Evolutionary conservation across 1,140 invertebrate species (phyloP), one percentile per base, ranked within the genome.

Genomic region (Apocrypta bakeri): DNA sequence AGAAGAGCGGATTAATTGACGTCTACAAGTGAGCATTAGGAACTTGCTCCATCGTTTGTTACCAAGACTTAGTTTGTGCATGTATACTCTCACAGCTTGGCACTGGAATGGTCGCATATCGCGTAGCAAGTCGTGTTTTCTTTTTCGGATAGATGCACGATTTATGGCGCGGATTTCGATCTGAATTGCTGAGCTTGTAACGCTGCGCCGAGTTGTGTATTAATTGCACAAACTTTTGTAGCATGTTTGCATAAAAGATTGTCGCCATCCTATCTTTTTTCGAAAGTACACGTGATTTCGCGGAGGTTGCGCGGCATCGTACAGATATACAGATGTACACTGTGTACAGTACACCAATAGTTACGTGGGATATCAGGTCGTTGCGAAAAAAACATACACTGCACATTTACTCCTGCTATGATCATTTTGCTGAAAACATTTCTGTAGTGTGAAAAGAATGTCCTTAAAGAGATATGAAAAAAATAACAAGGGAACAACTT

Each of bases 161-260:
- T 68, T 78, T 78, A 68, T 68, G 27, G 64, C 37, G 37, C 2
- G 27, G 63, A 66, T 77, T 77, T 77, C 63, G 75, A 77, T 77
- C 63, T 12, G 56, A 76, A 76, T 63, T 63, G 61, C 56, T 24
- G 27, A 56, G 21, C 17, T 33, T 21, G 42, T 40, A n/a, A n/a
- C 74, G 8, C 21, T 17, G 17, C 29, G 14, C n/a, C 56, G 42
- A 2, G 21, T n/a, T 3, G 21, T n/a, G 29, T 63, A 63, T 63
- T 63, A 31, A 63, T 63, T 76, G 56, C 27, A 1, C 25, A 14
- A n/a, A 14, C 21, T 77, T 77, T 37, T 64, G 37, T 31, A 64
- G 40, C 31, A 17, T 75, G 48, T 56, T 56, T 56, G 48, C 48
- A 21, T 6, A 56, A 56, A 21, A 21, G 48, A n/a, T 56, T 11